Evolutionary conservation across 1,140 invertebrate genomes (phyloP).

Genomic region (Philaenus spumarius): DNA sequence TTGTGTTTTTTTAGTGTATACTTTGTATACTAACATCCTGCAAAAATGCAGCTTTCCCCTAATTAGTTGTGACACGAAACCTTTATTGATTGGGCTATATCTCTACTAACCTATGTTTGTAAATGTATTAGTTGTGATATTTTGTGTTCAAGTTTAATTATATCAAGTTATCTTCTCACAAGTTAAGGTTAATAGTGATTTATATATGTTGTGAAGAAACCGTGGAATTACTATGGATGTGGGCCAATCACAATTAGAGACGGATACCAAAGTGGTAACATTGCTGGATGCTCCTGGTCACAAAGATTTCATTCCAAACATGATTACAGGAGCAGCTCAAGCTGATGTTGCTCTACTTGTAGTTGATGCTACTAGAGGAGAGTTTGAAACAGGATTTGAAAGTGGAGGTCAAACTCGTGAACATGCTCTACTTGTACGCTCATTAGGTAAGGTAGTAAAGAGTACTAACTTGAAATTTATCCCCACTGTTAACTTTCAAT

Average conservation of each 20-base stretch:
- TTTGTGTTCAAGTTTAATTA: no score
- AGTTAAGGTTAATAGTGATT: no score
- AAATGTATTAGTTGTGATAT: no score
- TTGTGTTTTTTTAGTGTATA: no score
- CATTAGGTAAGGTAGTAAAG: conserved; percentile 73
- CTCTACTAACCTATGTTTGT: no score
- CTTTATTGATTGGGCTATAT: no score
- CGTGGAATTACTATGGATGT: conserved; percentile 96
- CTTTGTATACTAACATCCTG: no score
- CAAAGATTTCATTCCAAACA: conserved; percentile 98
- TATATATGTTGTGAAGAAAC: conserved; percentile 40
- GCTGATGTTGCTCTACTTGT: conserved; percentile 96
- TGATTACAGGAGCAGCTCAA: conserved; percentile 94
- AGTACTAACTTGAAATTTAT: no score
- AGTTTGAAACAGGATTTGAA: conserved; percentile 99
- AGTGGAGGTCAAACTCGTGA: conserved; percentile 96
- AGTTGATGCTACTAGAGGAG: conserved; percentile 90
- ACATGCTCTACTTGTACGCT: conserved; percentile 89
- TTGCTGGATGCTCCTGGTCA: conserved; percentile 97
- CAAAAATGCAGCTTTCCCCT: no score
- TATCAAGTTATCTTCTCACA: no score
- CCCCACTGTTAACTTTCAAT: no score
- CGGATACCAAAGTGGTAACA: conserved; percentile 68
- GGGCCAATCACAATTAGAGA: conserved; percentile 90
- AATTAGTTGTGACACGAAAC: no score